Conservation (phyloP, 2,888 invertebrate species). For the Anodontia alba region DNA sequence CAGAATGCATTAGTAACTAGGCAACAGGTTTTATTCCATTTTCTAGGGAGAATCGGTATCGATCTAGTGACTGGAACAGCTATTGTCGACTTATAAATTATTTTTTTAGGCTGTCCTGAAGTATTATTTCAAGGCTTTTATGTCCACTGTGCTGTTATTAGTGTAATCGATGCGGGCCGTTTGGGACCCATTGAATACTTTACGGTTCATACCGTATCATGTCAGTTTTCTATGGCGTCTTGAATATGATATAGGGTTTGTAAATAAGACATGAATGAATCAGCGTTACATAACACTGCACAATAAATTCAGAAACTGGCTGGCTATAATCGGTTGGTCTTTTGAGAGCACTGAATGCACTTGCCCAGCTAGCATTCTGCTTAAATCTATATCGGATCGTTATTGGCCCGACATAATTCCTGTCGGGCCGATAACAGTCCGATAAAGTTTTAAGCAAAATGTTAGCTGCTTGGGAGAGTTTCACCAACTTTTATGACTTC, state of each 20-base stretch:
- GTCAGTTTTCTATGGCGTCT: slow-evolving; percentile 12
- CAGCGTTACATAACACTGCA: background rate
- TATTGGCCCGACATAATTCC: too few species aligned
- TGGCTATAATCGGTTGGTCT: too few species aligned
- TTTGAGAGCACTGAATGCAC: too few species aligned
- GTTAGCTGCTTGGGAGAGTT: too few species aligned
- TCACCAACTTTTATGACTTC: too few species aligned
- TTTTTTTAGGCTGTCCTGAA: slow-evolving; percentile 9
- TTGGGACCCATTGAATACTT: slow-evolving; percentile 11
- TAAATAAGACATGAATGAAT: background rate
- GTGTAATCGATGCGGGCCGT: slow-evolving; percentile 15
- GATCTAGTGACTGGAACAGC: slow-evolving; percentile 2
- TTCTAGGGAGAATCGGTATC: slow-evolving; percentile 14
- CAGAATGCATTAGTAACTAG: slow-evolving; percentile 66
- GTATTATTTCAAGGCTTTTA: slow-evolving; percentile 6
- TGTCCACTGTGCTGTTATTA: background rate
- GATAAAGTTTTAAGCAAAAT: too few species aligned
- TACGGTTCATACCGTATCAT: slow-evolving; percentile 6
- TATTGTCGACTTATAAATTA: slow-evolving; percentile 16
- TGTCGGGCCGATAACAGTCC: too few species aligned
- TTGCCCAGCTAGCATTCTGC: too few species aligned
- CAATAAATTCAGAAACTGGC: too few species aligned
- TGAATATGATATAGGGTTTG: background rate
- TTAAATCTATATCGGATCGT: too few species aligned
- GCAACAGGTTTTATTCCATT: slow-evolving; percentile 59